Evolutionary conservation across 2,113 vertebrate species (phyloP), one percentile per base, ranked within the genome.

Genomic region (Nycticorax nycticorax): DNA sequence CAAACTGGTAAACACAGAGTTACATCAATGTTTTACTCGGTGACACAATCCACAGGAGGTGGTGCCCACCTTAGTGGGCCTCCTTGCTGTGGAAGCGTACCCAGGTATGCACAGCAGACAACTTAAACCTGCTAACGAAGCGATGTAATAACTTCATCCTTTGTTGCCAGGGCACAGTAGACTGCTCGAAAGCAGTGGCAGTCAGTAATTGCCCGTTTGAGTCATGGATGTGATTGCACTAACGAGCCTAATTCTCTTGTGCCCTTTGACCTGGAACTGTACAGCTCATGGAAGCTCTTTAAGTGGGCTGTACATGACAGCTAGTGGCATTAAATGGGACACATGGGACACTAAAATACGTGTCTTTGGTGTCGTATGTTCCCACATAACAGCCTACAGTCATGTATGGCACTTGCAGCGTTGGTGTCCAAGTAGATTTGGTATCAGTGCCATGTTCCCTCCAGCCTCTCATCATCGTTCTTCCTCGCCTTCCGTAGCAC

Each of bases 401-500:
- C 32, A 4, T 2, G 3, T 10, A 7, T 19, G 24, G 33, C 24
- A 7, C 41, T 53, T 53, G 45, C 33, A 15, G 1, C 1, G 1
- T 6, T 33, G 39, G 20, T 53, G 43, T 37, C 48, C 19, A 4
- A 2, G 24, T 13, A 33, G 45, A 28, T 68, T n/a, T 75, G 60
- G 22, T 33, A 23, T 37, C 23, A 9, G 8, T 19, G 32, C 60
- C 18, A 1, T 4, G 23, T 57, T 37, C 33, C 45, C 37, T 60
- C 23, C 28, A 52, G 33, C 37, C 37, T 19, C 26, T 24, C 22
- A 1, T 20, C 7, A 52, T 23, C 22, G 0, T 59, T 45, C 60
- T 43, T 47, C 50, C 8, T 50, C 52, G 6, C 23, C 41, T 35
- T 28, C 66, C 2, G 2, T 7, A 32, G 64, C 32, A 15, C 45